Evolutionary conservation across 2,797 vertebrate genomes (phyloP), one percentile per base, ranked within the genome.

Genomic region (Leucoraja ocellata): DNA sequence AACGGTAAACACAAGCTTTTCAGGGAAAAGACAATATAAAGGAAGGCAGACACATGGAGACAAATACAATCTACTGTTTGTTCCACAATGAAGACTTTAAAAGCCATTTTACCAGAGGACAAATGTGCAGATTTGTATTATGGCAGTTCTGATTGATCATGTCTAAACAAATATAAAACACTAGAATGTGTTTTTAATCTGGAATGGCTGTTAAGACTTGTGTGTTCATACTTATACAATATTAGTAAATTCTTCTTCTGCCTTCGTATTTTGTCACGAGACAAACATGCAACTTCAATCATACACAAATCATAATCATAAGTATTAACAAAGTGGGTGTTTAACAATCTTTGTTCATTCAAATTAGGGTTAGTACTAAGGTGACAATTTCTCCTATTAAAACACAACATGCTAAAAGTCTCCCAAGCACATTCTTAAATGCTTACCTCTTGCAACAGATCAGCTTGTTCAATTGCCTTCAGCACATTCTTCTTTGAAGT

Each of bases 401-500:
- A 95, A 80, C 84, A 94, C 93, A 94, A 81, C 95, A 96, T 94
- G 94, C 94, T 73, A 79, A 25, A 78, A 93, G 80, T 93, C 93
- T 28, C 73, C 23, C 61, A 77, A 94, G 88, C 94, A 65, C 94
- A 95, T 32, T 46, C 93, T 90, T 93, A 83, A 0, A 65, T 36
- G 46, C 97, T 97, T 97, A 99, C 99, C 99, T 99, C 99, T 96
- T 99, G 99, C 84, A 99, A 96, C 25, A 99, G 97, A 95, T 99
- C 98, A 0, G 98, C 98, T 96, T 99, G 98, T 95, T 99, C 98
- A 0, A 99, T 99, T 95, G 99, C 99, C 97, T 99, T 99, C 94
- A 99, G 96, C 16, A 99, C 99, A 79, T 98, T 99, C 97, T 99
- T 99, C 96, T 99, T 99, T 93, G 99, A 99, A 1, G 99, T 99